Evolutionary conservation across 2,888 invertebrate genomes (phyloP), one percentile per base, ranked within the genome.

Genomic region (Lasius platythorax): DNA sequence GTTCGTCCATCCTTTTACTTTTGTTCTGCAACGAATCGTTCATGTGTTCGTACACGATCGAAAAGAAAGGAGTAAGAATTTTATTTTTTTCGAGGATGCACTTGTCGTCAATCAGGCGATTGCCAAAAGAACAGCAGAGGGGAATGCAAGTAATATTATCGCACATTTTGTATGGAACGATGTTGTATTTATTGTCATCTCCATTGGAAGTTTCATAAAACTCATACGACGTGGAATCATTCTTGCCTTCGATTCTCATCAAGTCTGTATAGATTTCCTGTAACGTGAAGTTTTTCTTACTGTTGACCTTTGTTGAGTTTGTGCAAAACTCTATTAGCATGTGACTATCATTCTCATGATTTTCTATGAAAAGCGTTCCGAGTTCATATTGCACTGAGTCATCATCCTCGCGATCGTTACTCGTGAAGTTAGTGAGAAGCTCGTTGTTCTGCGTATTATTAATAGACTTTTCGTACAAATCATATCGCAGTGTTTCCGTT

Each of bases 121-220:
- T 11, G 5, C 81, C 82, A 0, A 76, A 50, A 0, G 89, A 84
- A 43, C 93, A 93, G 64, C 93, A 94, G 18, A 94, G 66, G 0
- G 89, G 83, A 8, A 93, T 30, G 28, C 66, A 75, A 3, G 50
- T 18, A 5, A 15, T 18, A 30, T 70, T 53, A 18, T 1, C 12
- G 1, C 50, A 70, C 5, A 33, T n/a, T 6, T 68, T 43, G 5
- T 15, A 8, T 28, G 67, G 12, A 15, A 43, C 15, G 12, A 33
- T 50, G 5, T 12, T 43, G 15, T 46, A 8, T 4, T 70, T 50
- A 50, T 66, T 23, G 3, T 12, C 6, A 66, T 50, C 50, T 50
- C 3, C 50, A 30, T 18, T 70, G 1, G 18, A n/a, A 33, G 50
- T 50, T 70, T 8, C 11, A 2, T 23, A 8, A 8, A n/a, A 8